These are phyloP conservation scores for Athalia cordata DNA, from an alignment of 2,888 invertebrate species.

Conservation along the genomic window DNA sequence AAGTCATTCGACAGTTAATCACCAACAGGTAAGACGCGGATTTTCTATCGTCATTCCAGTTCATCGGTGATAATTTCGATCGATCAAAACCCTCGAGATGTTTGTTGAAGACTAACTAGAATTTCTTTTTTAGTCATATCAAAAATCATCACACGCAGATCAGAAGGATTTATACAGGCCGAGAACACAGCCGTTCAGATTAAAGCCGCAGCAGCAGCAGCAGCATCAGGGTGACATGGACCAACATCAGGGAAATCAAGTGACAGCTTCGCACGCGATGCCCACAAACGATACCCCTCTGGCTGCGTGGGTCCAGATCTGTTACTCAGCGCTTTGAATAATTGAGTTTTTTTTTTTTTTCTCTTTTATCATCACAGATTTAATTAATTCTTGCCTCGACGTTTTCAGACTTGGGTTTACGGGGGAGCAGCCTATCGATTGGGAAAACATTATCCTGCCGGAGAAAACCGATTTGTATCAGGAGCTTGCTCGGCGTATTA, in stretches of 20 bases:
- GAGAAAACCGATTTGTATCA: constrained; percentile 82
- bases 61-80: neutral
- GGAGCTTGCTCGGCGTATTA: constrained; percentile 80
- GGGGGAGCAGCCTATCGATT: constrained; percentile 77
- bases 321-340: neutral
- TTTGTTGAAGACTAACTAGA: too few relatives aligned
- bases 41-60: constrained; percentile 17
- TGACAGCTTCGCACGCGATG: constrained; percentile 46
- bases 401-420: constrained; percentile 77
- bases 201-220: constrained; percentile 45
- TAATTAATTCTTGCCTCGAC: too few relatives aligned
- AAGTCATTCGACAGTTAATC: constrained; percentile 60
- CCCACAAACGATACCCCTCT: constrained; percentile 64
- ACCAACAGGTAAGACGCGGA: constrained; percentile 55
- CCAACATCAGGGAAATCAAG: constrained; percentile 53
- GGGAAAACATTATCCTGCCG: constrained; percentile 79
- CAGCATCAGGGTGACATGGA: constrained; percentile 58
- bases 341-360: neutral
- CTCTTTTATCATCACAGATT: too few relatives aligned
- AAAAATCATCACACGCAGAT: constrained; percentile 52
- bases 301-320: constrained; percentile 62
- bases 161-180: constrained; percentile 55
- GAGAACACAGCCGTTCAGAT: constrained; percentile 60
- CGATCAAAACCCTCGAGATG: too few relatives aligned
- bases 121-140: constrained; percentile 50